Evolutionary conservation across 2,888 invertebrate genomes (phyloP), one percentile per base, ranked within the genome.

Genomic region (Pheosia gnoma): DNA sequence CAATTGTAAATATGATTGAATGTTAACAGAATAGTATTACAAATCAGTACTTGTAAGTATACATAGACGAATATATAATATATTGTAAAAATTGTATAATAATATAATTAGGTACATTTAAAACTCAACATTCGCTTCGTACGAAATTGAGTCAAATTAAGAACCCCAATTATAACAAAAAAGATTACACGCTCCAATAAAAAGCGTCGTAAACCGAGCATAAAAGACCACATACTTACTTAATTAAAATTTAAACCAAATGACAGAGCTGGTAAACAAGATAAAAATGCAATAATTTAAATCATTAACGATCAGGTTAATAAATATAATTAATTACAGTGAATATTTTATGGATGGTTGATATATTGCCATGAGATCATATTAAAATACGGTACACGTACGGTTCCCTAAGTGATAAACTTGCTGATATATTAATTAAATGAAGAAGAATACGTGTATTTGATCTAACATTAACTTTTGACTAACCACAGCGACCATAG

Each of bases 271-370:
- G 62, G 52, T 68, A 68, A 65, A 76, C 69, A 77, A 74, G 74
- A 80, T 81, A 80, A 80, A 82, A 84, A 75, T 72, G 70, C 73
- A 79, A 77, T 82, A 78, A 78, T 77, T 79, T 76, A 68, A 74
- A 77, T 72, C 72, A 73, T 74, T 79, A 75, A 83, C 72, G 69
- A 75, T 67, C 71, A 61, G 67, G 57, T 78, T 75, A 72, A 80
- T 72, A 70, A 43, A 74, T 66, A 37, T 77, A 78, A 79, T 81
- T 79, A 80, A 82, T 81, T 81, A 75, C 71, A 61, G 69, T 59
- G 65, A 74, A 71, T 78, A 73, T 77, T 78, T 79, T 72, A 78
- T 74, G 60, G 69, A 62, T 65, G 45, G 52, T 43, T 41, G 54
- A 63, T 25, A 25, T 25, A 25, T 25, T 1, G 25, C 25, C 25